A percentile compares a stretch with the other conserved stretches of the same genome.
These are phyloP conservation scores for Schizopygopsis malacanthus DNA, from an alignment of 2,797 vertebrate species.

Conservation along the genomic window DNA sequence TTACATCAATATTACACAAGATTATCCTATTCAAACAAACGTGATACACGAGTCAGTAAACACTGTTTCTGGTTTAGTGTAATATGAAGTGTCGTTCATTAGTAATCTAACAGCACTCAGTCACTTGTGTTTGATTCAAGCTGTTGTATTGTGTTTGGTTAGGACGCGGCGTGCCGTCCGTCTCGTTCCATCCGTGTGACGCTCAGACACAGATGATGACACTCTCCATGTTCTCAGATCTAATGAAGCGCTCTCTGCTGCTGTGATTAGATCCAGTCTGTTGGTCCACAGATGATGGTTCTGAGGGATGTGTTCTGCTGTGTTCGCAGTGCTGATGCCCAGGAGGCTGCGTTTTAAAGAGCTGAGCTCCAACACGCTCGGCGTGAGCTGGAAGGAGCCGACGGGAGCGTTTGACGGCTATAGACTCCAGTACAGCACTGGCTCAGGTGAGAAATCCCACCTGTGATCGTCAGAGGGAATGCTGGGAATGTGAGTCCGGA, in stretches of 20 bases:
- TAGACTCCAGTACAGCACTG: slow-evolving; percentile 84
- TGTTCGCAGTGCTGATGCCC: slow-evolving; percentile 85
- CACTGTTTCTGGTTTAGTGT: too few relatives aligned
- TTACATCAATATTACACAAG: background rate
- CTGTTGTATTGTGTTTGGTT: background rate
- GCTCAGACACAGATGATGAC: slow-evolving; percentile 62
- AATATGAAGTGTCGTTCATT: too few relatives aligned
- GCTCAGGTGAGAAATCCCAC: slow-evolving; percentile 81
- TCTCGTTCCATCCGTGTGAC: slow-evolving; percentile 62
- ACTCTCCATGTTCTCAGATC: background rate
- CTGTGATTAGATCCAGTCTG: slow-evolving; percentile 13
- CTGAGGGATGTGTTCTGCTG: slow-evolving; percentile 37
- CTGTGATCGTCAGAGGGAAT: background rate
- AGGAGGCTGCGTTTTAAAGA: slow-evolving; percentile 86
- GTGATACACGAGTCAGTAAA: too few relatives aligned
- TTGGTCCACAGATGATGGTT: background rate
- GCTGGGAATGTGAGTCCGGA: background rate
- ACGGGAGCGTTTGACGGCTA: slow-evolving; percentile 88
- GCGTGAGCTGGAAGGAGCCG: slow-evolving; percentile 92
- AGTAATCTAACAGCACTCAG: background rate
- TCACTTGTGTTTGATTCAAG: background rate
- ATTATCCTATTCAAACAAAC: too few relatives aligned
- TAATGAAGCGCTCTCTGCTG: slow-evolving; percentile 2
- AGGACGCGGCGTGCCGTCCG: slow-evolving; percentile 41
- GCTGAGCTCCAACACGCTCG: slow-evolving; percentile 81